Conservation (phyloP, 2,888 invertebrate genomes). For the Metacarcinus magister region DNA sequence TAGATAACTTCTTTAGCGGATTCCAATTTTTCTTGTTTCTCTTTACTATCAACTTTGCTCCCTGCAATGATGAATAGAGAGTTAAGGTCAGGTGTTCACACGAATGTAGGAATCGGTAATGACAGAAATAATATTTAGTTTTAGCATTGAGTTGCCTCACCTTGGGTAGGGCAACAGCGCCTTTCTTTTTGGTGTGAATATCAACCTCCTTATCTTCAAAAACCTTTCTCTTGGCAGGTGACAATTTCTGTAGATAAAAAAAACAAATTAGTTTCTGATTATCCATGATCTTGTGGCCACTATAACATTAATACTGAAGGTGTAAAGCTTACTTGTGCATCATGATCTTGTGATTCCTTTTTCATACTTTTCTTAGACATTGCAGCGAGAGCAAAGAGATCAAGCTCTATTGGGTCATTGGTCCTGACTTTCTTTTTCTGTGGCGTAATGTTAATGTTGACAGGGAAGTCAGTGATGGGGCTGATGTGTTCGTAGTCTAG, state of each 20-base stretch:
- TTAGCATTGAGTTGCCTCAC: background rate
- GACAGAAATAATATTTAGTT: background rate
- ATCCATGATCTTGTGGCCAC: background rate
- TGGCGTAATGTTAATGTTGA: background rate
- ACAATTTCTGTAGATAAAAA: background rate
- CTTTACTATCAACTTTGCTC: background rate
- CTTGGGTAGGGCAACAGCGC: background rate
- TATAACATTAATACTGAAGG: background rate
- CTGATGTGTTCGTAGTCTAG: background rate
- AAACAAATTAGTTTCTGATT: background rate
- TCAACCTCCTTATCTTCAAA: background rate
- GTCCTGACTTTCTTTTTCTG: conserved; percentile 59
- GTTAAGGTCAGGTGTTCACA: background rate
- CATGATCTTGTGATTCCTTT: background rate
- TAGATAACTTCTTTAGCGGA: background rate
- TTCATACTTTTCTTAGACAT: conserved; percentile 50
- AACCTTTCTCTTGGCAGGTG: background rate
- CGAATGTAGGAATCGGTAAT: background rate
- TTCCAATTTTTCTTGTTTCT: background rate
- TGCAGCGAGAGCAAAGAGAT: conserved; percentile 38
- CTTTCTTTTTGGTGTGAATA: background rate
- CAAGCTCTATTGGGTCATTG: conserved; percentile 53
- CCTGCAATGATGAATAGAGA: background rate
- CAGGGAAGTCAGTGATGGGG: background rate
- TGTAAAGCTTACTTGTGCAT: background rate